Base-by-base conservation (phyloP, 2,888 invertebrate genomes). In the Gymnoscelis rufifasciata region DNA sequence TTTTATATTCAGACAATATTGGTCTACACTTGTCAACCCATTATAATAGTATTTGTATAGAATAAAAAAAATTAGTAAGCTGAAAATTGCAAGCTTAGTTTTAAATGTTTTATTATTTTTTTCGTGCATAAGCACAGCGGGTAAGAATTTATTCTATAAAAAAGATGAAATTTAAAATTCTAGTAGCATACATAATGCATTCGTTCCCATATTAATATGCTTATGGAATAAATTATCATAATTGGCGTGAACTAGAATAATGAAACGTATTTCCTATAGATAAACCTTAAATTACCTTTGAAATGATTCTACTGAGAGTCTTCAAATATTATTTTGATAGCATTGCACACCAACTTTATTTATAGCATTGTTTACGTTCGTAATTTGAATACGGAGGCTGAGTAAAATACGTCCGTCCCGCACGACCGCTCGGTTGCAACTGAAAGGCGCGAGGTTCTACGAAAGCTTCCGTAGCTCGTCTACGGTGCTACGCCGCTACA, bases 351-450 rank as follows among this genome's bases (percentile, higher is more conserved):
- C 29, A 71, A 65, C 57, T 64, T 65, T 59, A 50, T 42, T 53
- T 67, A 66, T 68, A 66, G 74, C 71, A 60, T 58, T 58, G 64
- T 70, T 68, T 64, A 71, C 68, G 66, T 64, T 66, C 69, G 68
- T 66, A 47, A 55, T 53, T 50, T 36, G 29, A 37, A 28, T 52
- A 57, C 27, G 26, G 43, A 47, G 49, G 45, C 44, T 47, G 52
- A 38, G 44, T 27, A 43, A 50, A 54, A 48, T 52, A 53, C 74
- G 68, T 67, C 59, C 62, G 56, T 53, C 52, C 49, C 11, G 57
- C 48, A 47, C 52, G 61, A 60, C 43, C 45, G 64, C 53, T 62
- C 61, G 69, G 68, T 60, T 59, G 47, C 56, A 45, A 76, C 76
- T 76, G 73, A 50, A 11, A 15, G 29, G 19, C 14, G 14, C 12